Base-by-base conservation (phyloP, 2,888 invertebrate genomes). In the Pachymerium ferrugineum region DNA sequence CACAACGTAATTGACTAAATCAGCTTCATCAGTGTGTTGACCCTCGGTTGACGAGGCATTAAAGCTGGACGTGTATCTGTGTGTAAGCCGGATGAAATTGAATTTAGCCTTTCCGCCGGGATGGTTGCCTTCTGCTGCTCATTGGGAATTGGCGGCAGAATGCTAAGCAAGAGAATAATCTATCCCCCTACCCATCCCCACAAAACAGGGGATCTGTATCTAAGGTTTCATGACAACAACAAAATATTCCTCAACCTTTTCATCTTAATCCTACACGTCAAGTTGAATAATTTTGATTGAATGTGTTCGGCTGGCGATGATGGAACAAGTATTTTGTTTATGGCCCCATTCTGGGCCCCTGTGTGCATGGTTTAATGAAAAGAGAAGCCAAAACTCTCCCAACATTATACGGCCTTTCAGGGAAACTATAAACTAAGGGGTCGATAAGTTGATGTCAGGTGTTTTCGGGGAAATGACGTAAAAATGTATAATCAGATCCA, bases 11-110 rank as follows among this genome's bases (percentile, higher is more conserved):
- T 47, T 47, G 47, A 47, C 47, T 47, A 47, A 47, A 47, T 47
- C 47, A 47, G 47, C 47, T 47, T 47, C 47, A 47, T 47, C 47
- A 47, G 47, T 47, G 47, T 47, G 47, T 47, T 47, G 47, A 47
- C 47, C 47, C 47, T 47, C 47, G 47, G 47, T 47, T 47, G 47
- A 47, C 47, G 16, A 47, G 47, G 19, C 47, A 47, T 47, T 47
- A 47, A 47, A 47, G 47, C 47, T 16, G 47, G 47, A 47, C 47
- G 47, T 47, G 47, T 47, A 47, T 47, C 47, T 47, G 6, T 47
- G 47, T 47, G 47, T 47, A 47, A 47, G 47, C 47, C 47, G 47
- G 47, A 47, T 47, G 47, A 47, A 47, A 47, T 47, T 47, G 47
- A 47, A 47, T 47, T 47, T 47, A n/a, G 19, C 47, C 47, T 47